Conservation (phyloP, 2,888 invertebrate genomes). For the Cheilosia impressa region DNA sequence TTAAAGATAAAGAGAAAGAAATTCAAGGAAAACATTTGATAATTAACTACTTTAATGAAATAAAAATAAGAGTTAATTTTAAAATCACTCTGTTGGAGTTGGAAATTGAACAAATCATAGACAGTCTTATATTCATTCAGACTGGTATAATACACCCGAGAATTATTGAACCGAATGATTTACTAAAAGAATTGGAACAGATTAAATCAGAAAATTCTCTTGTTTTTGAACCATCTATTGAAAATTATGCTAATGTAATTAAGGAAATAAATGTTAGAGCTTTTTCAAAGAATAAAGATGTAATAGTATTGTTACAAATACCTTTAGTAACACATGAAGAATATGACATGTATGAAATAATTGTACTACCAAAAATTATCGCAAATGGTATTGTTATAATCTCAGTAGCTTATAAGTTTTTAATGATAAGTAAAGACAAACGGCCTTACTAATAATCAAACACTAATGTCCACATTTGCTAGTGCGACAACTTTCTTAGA, state of each 20-base stretch:
- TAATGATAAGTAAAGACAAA: slow-evolving; percentile 29
- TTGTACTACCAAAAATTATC: slow-evolving; percentile 31
- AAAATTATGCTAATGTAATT: slow-evolving; percentile 23
- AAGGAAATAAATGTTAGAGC: not conserved
- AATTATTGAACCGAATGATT: slow-evolving; percentile 1
- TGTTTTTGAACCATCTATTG: slow-evolving; percentile 9
- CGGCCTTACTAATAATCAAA: too few species aligned
- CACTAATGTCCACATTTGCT: too few species aligned
- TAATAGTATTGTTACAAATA: slow-evolving; percentile 22
- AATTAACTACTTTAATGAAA: slow-evolving; percentile 18
- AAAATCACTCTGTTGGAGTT: slow-evolving; percentile 12
- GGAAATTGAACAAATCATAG: slow-evolving; percentile 21
- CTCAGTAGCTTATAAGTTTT: slow-evolving; percentile 14
- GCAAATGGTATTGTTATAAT: slow-evolving; percentile 27
- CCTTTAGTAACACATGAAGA: slow-evolving; percentile 14
- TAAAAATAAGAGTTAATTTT: slow-evolving; percentile 4
- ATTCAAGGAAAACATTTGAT: not conserved
- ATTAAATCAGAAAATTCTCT: slow-evolving; percentile 9
- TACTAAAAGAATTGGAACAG: not conserved
- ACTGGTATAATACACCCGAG: slow-evolving; percentile 19
- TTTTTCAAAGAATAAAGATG: slow-evolving; percentile 8
- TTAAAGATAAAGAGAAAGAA: slow-evolving; percentile 7
- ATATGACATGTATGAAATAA: slow-evolving; percentile 36
- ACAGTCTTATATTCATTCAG: slow-evolving; percentile 15
- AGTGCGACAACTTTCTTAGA: too few species aligned